Evolutionary conservation across 2,113 vertebrate genomes (phyloP), one percentile per base, ranked within the genome.

Genomic region (Cebidichthys violaceus): DNA sequence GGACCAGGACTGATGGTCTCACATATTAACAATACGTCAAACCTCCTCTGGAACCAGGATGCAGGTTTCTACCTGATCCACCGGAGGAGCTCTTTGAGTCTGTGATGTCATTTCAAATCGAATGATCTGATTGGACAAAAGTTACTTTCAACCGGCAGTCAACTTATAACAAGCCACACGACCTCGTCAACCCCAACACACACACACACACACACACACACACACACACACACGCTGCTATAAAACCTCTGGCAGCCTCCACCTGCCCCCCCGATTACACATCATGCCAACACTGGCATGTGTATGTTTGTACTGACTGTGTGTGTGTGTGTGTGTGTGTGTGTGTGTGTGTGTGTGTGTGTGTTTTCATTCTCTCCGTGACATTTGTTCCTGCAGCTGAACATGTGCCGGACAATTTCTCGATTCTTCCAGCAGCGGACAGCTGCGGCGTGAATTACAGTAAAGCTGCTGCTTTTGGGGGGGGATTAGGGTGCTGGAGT

Each of bases 371-470:
- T 95, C 95, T 92, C 85, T 93, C 84, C 77, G 81, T 93, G 94
- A 94, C 96, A 96, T 97, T 97, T 97, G 97, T 95, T 96, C 94
- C 84, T 95, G 94, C 95, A 96, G 96, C 96, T 97, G 96, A 96
- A 96, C 95, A 94, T 95, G 93, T 94, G 95, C 95, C 90, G 92
- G 94, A 96, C 94, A 95, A 96, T 95, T 96, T 96, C 95, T 93
- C 92, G 89, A 95, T 95, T 96, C 95, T 97, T 97, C 95, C 95
- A 96, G 93, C 92, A 94, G 93, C 85, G 87, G 95, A 97, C 97
- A 97, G 97, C 97, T 97, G 97, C 95, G 83, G 90, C 91, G 90
- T 94, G 96, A 96, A 96, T 96, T 96, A 96, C 95, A 96, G 94
- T 96, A 95, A 96, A 96, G 94, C 96, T 94, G 91, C 95, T 95